phyloP scores from a whole-genome alignment of 1,140 invertebrate species.

The Telenomus remus region DNA sequence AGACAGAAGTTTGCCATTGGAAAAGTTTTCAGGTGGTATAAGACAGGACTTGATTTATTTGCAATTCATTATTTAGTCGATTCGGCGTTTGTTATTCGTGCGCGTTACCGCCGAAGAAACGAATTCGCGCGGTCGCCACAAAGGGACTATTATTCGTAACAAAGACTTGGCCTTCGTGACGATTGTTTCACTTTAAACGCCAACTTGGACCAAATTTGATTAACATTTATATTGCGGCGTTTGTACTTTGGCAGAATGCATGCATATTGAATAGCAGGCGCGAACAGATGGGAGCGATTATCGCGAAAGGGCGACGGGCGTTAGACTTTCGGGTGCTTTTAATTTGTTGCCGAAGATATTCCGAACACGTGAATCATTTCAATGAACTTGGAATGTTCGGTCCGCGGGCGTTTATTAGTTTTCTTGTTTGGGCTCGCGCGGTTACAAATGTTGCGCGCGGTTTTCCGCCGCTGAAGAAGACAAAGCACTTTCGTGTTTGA shows the following conservation, averaged over 20 bases:
- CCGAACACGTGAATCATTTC: constrained; percentile 9
- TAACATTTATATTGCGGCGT: constrained; percentile 56
- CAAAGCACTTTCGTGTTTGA: background rate
- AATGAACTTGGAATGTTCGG: background rate
- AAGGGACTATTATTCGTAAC: constrained; percentile 50
- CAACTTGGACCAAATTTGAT: constrained; percentile 52
- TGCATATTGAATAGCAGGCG: constrained; percentile 48
- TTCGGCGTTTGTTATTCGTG: constrained; percentile 54
- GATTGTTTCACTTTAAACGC: constrained; percentile 55
- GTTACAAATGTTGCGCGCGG: no score
- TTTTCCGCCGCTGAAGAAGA: background rate
- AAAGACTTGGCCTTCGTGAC: constrained; percentile 45
- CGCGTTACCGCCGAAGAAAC: constrained; percentile 40
- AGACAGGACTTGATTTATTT: constrained; percentile 45
- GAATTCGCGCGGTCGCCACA: constrained; percentile 43
- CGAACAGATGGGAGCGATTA: constrained; percentile 42
- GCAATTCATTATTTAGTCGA: constrained; percentile 50
- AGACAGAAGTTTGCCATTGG: background rate
- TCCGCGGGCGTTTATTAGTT: background rate
- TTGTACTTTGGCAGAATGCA: constrained; percentile 43
- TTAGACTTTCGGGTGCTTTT: constrained; percentile 27
- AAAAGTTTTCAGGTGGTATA: background rate
- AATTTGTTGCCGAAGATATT: constrained; percentile 14
- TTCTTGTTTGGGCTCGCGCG: background rate
- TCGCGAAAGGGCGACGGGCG: constrained; percentile 11